A percentile compares a stretch with the other conserved stretches of the same genome.
phyloP scores from a whole-genome alignment of 2,888 invertebrate genomes.

The Digitonthophagus gazella region DNA sequence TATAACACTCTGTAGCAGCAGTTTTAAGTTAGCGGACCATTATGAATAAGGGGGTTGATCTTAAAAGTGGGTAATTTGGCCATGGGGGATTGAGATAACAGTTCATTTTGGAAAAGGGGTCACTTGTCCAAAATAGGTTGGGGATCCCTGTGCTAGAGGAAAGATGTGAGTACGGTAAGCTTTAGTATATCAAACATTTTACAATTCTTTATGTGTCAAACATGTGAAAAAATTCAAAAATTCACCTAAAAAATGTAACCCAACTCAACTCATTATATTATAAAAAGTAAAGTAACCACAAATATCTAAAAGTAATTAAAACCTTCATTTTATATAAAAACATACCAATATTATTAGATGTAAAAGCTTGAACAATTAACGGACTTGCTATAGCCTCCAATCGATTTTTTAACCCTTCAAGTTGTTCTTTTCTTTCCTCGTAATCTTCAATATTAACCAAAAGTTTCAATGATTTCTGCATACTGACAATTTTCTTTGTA shows the following conservation, averaged over 20 bases:
- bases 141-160: no score
- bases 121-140: no score
- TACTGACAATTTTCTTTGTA: slow-evolving; percentile 61
- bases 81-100: no score
- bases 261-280: background rate
- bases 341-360: slow-evolving; percentile 65
- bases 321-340: slow-evolving; percentile 18
- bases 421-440: slow-evolving; percentile 70
- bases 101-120: no score
- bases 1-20: no score
- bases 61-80: no score
- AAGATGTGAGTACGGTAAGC: no score
- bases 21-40: no score
- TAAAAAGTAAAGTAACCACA: slow-evolving; percentile 5
- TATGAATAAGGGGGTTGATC: no score
- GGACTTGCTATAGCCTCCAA: slow-evolving; percentile 89
- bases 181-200: no score
- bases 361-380: slow-evolving; percentile 82
- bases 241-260: no score
- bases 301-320: background rate
- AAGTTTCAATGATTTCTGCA: slow-evolving; percentile 74
- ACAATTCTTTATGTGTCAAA: background rate
- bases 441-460: slow-evolving; percentile 66
- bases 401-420: slow-evolving; percentile 89
- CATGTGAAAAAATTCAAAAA: background rate